phyloP scores from a whole-genome alignment of 2,797 vertebrate genomes.

The Botia almorhae region DNA sequence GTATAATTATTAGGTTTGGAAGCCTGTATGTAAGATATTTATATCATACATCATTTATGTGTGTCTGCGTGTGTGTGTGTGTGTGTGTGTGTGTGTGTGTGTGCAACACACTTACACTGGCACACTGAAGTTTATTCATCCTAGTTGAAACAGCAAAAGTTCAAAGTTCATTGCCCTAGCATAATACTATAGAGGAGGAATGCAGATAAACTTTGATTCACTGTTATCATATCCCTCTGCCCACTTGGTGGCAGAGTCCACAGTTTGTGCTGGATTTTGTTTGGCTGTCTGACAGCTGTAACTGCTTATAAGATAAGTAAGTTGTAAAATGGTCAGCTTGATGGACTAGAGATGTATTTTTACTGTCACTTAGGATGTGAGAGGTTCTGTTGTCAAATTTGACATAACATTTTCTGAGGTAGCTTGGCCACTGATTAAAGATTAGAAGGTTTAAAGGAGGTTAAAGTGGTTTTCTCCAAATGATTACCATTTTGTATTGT shows the following conservation, averaged over 20 bases:
- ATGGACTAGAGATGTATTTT: not conserved
- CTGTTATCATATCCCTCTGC: not conserved
- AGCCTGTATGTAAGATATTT: not conserved
- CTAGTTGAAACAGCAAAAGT: not conserved
- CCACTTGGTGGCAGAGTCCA: slow-evolving; percentile 8
- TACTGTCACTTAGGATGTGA: not conserved
- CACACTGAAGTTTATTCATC: too few species aligned
- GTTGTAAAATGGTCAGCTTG: not conserved
- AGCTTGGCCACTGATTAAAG: not conserved
- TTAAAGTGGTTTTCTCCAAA: too few species aligned
- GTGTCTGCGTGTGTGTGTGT: not conserved
- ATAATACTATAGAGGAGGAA: not conserved
- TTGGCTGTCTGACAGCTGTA: not conserved
- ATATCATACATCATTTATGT: not conserved
- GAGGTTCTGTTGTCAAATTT: not conserved
- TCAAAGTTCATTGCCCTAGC: not conserved
- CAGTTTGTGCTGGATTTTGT: not conserved
- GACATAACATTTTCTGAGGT: not conserved
- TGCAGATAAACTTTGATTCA: slow-evolving; percentile 3
- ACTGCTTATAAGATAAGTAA: too few species aligned
- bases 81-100: not conserved
- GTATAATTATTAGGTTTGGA: not conserved
- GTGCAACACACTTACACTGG: too few species aligned
- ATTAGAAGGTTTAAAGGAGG: not conserved
- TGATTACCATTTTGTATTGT: too few species aligned